Base-by-base conservation (phyloP, 2,797 vertebrate genomes). In the Corythornis leucogaster region DNA sequence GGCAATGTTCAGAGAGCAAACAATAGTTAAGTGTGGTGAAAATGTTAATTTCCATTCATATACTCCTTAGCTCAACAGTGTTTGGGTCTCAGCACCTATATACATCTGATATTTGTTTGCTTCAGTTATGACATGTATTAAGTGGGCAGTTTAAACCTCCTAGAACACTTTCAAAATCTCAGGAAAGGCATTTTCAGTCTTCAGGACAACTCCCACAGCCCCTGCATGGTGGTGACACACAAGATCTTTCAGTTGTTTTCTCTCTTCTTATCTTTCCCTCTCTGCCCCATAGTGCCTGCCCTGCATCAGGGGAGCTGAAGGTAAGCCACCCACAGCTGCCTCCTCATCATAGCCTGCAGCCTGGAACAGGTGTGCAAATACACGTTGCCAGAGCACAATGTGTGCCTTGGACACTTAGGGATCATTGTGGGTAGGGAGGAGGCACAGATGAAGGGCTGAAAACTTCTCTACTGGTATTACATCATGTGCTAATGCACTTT, bases 271-370 rank as follows among this genome's bases (percentile, higher is more conserved):
- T 22, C 50, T 54, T 38, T 63, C 26, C 24, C 20, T 6, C 15
- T 50, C n/a, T 3, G 3, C 12, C 22, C n/a, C 3, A 0, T 2
- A 0, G 6, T 63, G 43, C 16, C 40, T 67, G 33, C 4, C 18
- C n/a, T 4, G 1, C 15, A 18, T 20, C 3, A 4, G 16, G 2
- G 45, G 2, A 59, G 21, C 12, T 1, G 11, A 64, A 61, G n/a
- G 11, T 5, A 28, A 68, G 6, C 11, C 35, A 30, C 10, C 11
- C 59, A 20, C 14, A 21, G 38, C 25, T 2, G 2, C 10, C 54
- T 40, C 58, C 2, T 0, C 17, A 11, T 31, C 0, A 0, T 20
- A 17, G n/a, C 28, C 53, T 63, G n/a, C 30, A 86, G 40, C 9
- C 31, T 30, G 42, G 9, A 40, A 11, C 9, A 12, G 30, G 17